Evolutionary conservation across 30 jellyfish, hydroid and myxozoan species (phyloP).

Genomic region (Hydra vulgaris): DNA sequence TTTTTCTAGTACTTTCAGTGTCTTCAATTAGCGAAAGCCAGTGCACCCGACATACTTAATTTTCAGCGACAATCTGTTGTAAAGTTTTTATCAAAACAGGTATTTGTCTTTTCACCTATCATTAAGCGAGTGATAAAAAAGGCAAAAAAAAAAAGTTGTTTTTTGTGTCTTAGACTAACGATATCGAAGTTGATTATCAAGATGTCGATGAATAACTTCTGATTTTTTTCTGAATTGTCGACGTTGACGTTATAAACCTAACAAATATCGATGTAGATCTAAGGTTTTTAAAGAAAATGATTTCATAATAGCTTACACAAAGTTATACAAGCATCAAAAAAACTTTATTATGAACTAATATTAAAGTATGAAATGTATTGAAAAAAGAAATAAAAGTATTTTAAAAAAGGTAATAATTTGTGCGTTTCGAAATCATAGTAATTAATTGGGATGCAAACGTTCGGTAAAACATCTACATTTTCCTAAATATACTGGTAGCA

Average conservation of each 20-base stretch:
- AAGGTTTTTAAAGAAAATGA: background rate
- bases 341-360: too few relatives aligned
- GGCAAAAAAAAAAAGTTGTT: background rate
- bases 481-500: too few relatives aligned
- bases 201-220: background rate
- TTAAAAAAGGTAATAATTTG: too few relatives aligned
- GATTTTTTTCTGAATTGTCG: background rate
- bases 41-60: constrained; percentile 32
- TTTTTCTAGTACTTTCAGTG: constrained; percentile 43
- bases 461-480: too few relatives aligned
- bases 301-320: too few relatives aligned
- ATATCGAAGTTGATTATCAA: background rate
- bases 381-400: too few relatives aligned
- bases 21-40: constrained; percentile 40
- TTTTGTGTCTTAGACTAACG: background rate
- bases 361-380: too few relatives aligned
- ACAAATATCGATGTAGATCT: background rate
- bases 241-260: background rate
- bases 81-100: constrained; percentile 16
- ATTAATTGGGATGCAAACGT: too few relatives aligned
- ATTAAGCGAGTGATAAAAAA: background rate
- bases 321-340: too few relatives aligned
- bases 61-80: constrained; percentile 46
- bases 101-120: too few relatives aligned
- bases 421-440: too few relatives aligned